Evolutionary conservation across 37 sponge, comb jelly and placozoan species (phyloP).

Genomic region (Oscarella lobularis): DNA sequence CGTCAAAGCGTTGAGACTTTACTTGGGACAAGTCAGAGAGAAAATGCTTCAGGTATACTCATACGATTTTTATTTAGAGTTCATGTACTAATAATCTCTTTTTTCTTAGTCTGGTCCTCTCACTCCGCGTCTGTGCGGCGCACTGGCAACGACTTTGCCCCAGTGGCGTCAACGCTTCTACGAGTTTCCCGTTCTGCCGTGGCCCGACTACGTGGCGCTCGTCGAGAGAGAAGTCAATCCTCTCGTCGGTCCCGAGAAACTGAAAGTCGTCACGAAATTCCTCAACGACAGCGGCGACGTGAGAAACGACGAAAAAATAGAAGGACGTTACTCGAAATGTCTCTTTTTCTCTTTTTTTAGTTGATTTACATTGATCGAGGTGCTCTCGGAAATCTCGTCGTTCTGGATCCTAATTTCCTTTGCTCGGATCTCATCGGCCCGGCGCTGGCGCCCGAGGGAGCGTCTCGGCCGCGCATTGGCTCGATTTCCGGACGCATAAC

Average conservation of each 20-base stretch:
- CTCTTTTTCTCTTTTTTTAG: too few species aligned
- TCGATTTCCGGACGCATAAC: slow-evolving; percentile 55
- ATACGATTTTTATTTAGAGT: neutral
- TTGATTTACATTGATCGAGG: slow-evolving; percentile 43
- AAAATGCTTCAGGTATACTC: slow-evolving; percentile 37
- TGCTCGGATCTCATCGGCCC: slow-evolving; percentile 63
- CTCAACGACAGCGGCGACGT: slow-evolving; percentile 80
- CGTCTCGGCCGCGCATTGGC: slow-evolving; percentile 22
- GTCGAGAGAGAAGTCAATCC: slow-evolving; percentile 48
- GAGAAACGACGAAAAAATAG: neutral
- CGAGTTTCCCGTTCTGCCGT: slow-evolving; percentile 54
- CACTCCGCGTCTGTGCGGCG: slow-evolving; percentile 28
- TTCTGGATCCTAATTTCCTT: slow-evolving; percentile 67
- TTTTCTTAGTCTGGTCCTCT: slow-evolving; percentile 18
- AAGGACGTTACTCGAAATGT: too few species aligned
- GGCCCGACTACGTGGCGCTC: slow-evolving; percentile 35
- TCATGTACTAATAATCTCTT: neutral
- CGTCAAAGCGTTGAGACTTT: slow-evolving; percentile 24
- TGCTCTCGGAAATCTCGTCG: slow-evolving; percentile 37
- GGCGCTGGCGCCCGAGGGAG: slow-evolving; percentile 47
- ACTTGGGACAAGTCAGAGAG: slow-evolving; percentile 18
- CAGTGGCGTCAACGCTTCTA: slow-evolving; percentile 42
- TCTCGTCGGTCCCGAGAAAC: slow-evolving; percentile 42
- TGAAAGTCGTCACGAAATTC: slow-evolving; percentile 17
- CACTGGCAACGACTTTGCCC: slow-evolving; percentile 24